Base-by-base conservation (phyloP, 2,113 vertebrate genomes). In the Nibea coibor region DNA sequence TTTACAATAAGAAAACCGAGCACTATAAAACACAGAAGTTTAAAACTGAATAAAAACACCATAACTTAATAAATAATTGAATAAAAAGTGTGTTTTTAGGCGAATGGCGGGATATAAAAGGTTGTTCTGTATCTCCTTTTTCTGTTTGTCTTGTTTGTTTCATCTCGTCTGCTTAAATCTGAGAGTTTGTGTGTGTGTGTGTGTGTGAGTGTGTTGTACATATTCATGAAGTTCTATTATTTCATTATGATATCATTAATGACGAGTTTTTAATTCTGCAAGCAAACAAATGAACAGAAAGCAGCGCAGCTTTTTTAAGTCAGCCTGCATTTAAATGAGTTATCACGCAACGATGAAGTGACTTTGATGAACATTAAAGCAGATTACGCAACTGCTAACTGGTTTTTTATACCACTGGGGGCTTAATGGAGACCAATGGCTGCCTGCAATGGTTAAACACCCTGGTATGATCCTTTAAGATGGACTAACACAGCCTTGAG, bases 331-430 rank as follows among this genome's bases (percentile, higher is more conserved):
- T 74, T 15, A 47, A 50, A 56, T n/a, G 14, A 14, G 28, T 63
- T 54, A 16, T 2, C 53, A 35, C 31, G 11, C 48, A 16, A 16
- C 8, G 17, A 68, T 75, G 31, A 62, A 20, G 24, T 54, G 17
- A 61, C 47, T 74, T 8, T 68, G 26, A 69, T 19, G 20, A 75
- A 63, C 58, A 35, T 48, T 42, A 48, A 82, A 59, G 20, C 35
- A 66, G 31, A 72, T 59, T 50, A 51, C 7, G 75, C 66, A 28
- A 53, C 24, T 14, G 24, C 20, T 20, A 56, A 82, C 26, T 50
- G 58, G 10, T 69, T 66, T 67, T 35, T 39, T 4, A 24, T 39
- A 22, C 39, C 20, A 9, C 31, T 19, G 48, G 64, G 14, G 69
- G 63, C 50, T 56, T 0, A 69, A 70, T 70, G 26, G n/a, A 78